Base-by-base conservation (phyloP, 2,888 invertebrate species). In the Rhagium mordax region DNA sequence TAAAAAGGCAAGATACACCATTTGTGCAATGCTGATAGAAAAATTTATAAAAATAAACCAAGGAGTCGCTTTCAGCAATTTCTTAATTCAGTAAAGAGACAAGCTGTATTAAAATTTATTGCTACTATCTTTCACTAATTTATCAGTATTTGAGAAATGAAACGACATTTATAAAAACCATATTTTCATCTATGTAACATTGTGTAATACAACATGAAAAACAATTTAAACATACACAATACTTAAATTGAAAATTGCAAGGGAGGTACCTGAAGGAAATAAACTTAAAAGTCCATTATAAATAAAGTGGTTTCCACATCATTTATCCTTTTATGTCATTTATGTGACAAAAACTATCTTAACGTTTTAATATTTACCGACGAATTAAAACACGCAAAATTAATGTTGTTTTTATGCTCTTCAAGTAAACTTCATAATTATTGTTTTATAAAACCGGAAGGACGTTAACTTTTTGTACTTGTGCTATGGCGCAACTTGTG, bases 401-500 rank as follows among this genome's bases (percentile, higher is more conserved):
- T 53, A 27, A 27, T n/a, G 53, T 29, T 51, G 65, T 65, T 53
- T 65, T 65, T 65, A 20, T 20, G 16, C 15, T 20, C 65, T 6
- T 24, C 41, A 18, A 53, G 20, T 29, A 57, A 74, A 74, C 73
- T 73, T 71, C 62, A 55, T 75, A 67, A 74, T 72, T n/a, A n/a
- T n/a, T 75, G 72, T 77, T 77, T 75, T 75, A 75, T 77, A 68
- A 74, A 72, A 75, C 70, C 72, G 74, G 74, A 78, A 74, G 74
- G 55, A 74, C 70, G 65, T 57, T 71, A 70, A 75, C 68, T 75
- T 75, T 75, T 77, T 74, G 71, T 60, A 49, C 57, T 59, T 53
- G 16, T 53, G 47, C 24, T 60, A 61, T 67, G 29, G 70, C 59
- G 57, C 69, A 74, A 70, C 71, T 69, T 68, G 65, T 72, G 72